Conservation (phyloP, 2,888 invertebrate genomes). For the Autographa gamma region DNA sequence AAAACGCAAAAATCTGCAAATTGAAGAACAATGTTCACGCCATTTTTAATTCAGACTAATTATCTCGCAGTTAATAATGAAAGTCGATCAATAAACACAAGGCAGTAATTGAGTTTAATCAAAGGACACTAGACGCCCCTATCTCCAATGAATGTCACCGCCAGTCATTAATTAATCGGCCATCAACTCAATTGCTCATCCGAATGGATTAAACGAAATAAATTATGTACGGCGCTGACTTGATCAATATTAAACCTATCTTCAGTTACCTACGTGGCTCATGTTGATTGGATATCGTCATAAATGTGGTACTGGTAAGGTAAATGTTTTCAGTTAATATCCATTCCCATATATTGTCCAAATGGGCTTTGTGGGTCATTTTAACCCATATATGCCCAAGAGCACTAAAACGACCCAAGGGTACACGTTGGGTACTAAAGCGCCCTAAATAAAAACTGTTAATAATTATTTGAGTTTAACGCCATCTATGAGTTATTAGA, state of each 20-base stretch:
- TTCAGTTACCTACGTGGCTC: neutral
- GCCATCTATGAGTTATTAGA: no score
- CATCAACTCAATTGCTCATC: conserved; percentile 31
- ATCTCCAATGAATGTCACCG: conserved; percentile 35
- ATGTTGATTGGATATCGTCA: neutral
- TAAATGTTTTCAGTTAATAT: neutral
- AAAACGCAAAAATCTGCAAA: neutral
- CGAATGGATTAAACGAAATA: conserved; percentile 20
- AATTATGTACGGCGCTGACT: conserved; percentile 22
- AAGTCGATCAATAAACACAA: conserved; percentile 14
- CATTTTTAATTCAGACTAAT: neutral
- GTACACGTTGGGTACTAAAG: no score
- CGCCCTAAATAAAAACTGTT: no score
- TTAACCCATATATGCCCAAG: no score
- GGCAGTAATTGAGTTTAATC: conserved; percentile 37
- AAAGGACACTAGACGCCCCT: conserved; percentile 22
- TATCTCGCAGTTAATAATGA: conserved; percentile 1
- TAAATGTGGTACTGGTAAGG: neutral
- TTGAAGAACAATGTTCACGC: neutral
- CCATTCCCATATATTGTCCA: neutral
- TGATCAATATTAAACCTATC: conserved; percentile 8
- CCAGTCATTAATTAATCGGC: conserved; percentile 37
- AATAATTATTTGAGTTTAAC: no score
- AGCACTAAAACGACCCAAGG: no score
- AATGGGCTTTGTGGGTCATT: no score